Base-by-base conservation (phyloP, 2,888 invertebrate genomes). In the Sialis lutaria region DNA sequence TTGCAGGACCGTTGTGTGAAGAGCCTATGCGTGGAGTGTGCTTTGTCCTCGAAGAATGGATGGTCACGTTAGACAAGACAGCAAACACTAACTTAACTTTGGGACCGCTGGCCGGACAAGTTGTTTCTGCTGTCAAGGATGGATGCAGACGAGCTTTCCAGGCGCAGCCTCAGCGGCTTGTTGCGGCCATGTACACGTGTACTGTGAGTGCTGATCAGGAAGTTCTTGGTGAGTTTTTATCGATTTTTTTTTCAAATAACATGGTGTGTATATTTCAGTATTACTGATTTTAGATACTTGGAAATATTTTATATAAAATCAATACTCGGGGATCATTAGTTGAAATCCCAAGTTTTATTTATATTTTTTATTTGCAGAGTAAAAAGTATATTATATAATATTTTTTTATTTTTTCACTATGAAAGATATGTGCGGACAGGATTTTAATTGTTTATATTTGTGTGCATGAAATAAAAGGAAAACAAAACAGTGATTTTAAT, bases 1-100 rank as follows among this genome's bases (percentile, higher is more conserved):
- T 84, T 46, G 79, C 89, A 40, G 98, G 98, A 0, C 97, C 97
- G 0, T 64, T 98, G 41, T 98, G 97, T 65, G 93, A 95, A 57
- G 98, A 98, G 60, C 93, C 95, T 2, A 82, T 98, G 82, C 85
- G 84, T 69, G 96, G 96, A 1, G 91, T 96, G 1, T 88, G 84
- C 12, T 93, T 96, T 67, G 70, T 87, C 46, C 74, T 97, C 2
- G 85, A 89, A 56, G 82, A 87, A 54, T 96, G 92, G 86, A 8
- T 33, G 12, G 34, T 35, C 30, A 70, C 68, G 1, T 61, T 82
- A 37, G 69, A 71, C 37, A 59, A 62, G 43, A 58, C 56, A 8
- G 65, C 42, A 13, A 8, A 7, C 7, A 42, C 42, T 30, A 34
- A 51, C 55, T 4, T 50, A 51, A 40, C 50, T 53, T 66, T 67